Conservation (phyloP, 2,888 invertebrate genomes). For the Helicoverpa assulta region DNA sequence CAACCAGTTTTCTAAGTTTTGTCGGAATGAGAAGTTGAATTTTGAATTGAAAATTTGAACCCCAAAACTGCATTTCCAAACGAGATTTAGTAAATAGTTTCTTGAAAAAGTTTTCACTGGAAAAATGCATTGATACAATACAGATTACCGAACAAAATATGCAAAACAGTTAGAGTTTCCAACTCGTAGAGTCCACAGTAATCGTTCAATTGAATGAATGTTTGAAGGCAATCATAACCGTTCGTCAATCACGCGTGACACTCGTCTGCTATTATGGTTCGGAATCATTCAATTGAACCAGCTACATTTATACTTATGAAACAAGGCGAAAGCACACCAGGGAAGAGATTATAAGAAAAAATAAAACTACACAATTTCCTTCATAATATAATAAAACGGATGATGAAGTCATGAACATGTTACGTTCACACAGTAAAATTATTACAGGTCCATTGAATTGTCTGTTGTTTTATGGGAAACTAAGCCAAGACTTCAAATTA, state of each 20-base stretch:
- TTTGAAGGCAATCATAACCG: conserved; percentile 40
- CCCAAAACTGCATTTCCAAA: neutral
- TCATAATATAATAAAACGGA: neutral
- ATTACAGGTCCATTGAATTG: neutral
- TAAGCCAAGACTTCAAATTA: neutral
- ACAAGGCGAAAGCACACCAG: conserved; percentile 26
- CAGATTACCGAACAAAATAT: conserved; percentile 7
- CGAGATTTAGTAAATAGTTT: neutral
- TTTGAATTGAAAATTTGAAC: neutral
- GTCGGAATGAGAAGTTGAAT: conserved; percentile 12
- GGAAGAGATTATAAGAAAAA: neutral
- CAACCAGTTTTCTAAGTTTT: conserved; percentile 22
- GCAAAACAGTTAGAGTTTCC: neutral
- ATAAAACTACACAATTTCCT: neutral
- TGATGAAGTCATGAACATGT: neutral
- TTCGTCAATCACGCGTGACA: conserved; percentile 54
- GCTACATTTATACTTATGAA: conserved; percentile 12
- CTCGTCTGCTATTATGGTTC: conserved; percentile 33
- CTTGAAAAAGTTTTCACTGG: neutral
- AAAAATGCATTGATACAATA: neutral
- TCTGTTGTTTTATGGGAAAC: neutral
- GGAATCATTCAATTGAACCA: conserved; percentile 47
- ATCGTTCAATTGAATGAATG: conserved; percentile 35
- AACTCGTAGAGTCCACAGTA: conserved; percentile 23
- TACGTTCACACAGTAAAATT: neutral